Conservation (phyloP, 2,113 vertebrate species). For the Tapirus terrestris region DNA sequence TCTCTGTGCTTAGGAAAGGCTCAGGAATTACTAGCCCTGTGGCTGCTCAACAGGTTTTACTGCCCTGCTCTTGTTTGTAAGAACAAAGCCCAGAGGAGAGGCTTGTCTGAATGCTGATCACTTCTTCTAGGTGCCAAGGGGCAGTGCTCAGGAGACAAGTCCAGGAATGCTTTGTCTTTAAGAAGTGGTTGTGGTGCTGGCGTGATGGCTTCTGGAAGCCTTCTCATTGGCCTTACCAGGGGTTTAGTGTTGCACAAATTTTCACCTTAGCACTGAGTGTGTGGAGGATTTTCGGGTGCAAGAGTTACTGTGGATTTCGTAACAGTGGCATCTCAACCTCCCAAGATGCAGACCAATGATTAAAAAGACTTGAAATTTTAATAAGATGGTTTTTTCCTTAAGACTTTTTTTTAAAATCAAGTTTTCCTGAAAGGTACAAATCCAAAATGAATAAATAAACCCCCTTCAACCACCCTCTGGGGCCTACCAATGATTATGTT, state of each 20-base stretch:
- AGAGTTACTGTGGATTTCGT: not conserved
- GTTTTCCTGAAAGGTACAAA: not conserved
- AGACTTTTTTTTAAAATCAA: not conserved
- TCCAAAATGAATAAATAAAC: not conserved
- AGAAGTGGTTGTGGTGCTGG: not conserved
- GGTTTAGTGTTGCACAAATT: not conserved
- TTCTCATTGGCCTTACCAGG: not conserved
- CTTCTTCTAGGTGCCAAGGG: not conserved
- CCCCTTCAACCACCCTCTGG: not conserved
- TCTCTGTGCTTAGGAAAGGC: not conserved
- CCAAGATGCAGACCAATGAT: not conserved
- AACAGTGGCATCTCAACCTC: not conserved
- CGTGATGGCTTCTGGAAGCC: conserved; percentile 34
- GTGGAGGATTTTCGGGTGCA: not conserved
- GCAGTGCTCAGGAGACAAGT: not conserved
- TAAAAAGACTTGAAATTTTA: conserved; percentile 31
- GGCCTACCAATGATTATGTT: not conserved
- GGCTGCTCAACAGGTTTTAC: conserved; percentile 68
- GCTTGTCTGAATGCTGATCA: not conserved
- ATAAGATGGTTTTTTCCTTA: not conserved
- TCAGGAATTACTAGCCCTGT: not conserved
- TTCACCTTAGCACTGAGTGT: not conserved
- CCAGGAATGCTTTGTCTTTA: not conserved
- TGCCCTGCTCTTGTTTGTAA: conserved; percentile 44
- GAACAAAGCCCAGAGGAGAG: conserved; percentile 20